Evolutionary conservation across 2,888 invertebrate species (phyloP).

Genomic region (Spilosoma lubricipeda): DNA sequence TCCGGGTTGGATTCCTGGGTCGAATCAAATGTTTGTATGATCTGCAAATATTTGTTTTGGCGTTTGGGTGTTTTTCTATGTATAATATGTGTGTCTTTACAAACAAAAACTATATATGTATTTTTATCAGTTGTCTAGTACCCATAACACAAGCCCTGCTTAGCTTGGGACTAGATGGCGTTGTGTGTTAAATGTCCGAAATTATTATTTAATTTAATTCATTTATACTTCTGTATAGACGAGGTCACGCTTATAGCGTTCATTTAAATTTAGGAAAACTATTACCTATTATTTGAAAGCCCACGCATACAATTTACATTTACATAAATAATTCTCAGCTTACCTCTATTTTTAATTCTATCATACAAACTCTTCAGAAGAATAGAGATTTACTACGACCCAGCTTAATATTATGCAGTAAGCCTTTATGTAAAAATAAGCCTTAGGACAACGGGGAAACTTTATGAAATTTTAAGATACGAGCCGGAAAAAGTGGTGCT

Average conservation of each 20-base stretch:
- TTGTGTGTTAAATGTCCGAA: too few species aligned
- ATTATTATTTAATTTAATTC: too few species aligned
- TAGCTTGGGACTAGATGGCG: too few species aligned
- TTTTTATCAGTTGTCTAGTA: too few species aligned
- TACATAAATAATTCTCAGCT: constrained; percentile 37
- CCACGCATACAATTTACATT: constrained; percentile 36
- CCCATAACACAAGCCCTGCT: too few species aligned
- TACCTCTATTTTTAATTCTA: constrained; percentile 59
- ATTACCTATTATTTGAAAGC: constrained; percentile 15
- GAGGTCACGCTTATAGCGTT: not conserved
- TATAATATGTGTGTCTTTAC: too few species aligned
- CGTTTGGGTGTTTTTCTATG: too few species aligned
- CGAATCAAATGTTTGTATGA: too few species aligned
- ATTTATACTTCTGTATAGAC: not conserved
- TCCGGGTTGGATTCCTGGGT: too few species aligned
- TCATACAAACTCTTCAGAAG: constrained; percentile 59
- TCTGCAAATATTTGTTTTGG: too few species aligned
- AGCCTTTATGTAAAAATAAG: constrained; percentile 71
- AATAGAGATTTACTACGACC: constrained; percentile 68
- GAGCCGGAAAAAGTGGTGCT: constrained; percentile 58
- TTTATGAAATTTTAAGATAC: constrained; percentile 79
- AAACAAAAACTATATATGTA: too few species aligned
- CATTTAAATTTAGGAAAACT: constrained; percentile 21
- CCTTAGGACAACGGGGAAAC: constrained; percentile 67
- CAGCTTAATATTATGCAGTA: constrained; percentile 72